These are phyloP conservation scores for Pterois miles DNA, from an alignment of 2,797 vertebrate genomes.

Conservation along the genomic window DNA sequence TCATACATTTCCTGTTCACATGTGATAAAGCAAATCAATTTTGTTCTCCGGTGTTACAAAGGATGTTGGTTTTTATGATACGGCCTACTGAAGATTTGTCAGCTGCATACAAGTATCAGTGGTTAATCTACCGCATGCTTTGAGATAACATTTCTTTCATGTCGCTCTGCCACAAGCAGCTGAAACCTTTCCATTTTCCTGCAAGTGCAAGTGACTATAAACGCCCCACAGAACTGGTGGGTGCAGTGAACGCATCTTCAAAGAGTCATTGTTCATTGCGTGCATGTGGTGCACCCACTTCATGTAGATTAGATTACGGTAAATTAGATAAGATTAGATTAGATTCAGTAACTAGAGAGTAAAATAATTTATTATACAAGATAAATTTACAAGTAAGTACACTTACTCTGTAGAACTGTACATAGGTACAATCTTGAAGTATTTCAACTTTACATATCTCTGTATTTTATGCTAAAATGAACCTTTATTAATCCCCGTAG, in stretches of 20 bases:
- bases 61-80: constrained; percentile 2
- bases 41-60: not conserved
- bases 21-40: not conserved
- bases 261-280: too few species aligned
- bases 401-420: not conserved
- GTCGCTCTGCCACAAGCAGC: not conserved
- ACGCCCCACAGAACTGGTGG: not conserved
- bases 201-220: not conserved
- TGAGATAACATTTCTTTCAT: not conserved
- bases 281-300: not conserved
- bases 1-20: not conserved
- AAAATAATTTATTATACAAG: not conserved
- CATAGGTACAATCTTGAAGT: not conserved
- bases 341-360: not conserved
- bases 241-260: not conserved
- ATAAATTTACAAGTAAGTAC: not conserved
- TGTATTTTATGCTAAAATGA: not conserved
- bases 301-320: not conserved
- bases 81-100: not conserved
- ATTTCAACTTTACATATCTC: not conserved
- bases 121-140: not conserved
- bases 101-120: not conserved
- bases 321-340: not conserved
- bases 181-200: constrained; percentile 5
- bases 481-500: too few species aligned